A percentile compares a stretch with the other conserved stretches of the same genome.
phyloP scores from a whole-genome alignment of 2,113 vertebrate species.

The Gopherus evgoodei region DNA sequence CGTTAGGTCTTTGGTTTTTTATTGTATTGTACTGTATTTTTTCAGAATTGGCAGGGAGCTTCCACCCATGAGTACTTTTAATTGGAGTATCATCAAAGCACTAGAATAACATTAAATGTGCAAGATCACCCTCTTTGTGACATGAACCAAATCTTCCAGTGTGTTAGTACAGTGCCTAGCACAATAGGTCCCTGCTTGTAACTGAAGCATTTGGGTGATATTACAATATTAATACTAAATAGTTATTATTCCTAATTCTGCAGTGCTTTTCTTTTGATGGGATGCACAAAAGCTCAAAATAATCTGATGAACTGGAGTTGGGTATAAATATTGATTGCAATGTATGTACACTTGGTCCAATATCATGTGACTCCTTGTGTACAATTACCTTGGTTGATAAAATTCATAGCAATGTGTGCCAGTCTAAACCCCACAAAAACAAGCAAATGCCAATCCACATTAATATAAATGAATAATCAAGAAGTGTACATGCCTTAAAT shows the following conservation, averaged over 20 bases:
- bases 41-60: neutral
- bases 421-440: neutral
- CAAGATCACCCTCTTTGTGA: constrained; percentile 15
- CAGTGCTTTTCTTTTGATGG: neutral
- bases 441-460: neutral
- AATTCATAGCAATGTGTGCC: neutral
- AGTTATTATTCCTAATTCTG: neutral
- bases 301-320: neutral
- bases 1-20: rapidly evolving
- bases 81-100: neutral
- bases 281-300: neutral
- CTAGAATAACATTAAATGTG: neutral
- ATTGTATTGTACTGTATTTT: neutral
- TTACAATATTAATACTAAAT: constrained; percentile 5
- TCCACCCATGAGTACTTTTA: neutral
- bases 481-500: neutral
- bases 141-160: neutral
- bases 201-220: neutral
- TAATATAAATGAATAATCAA: neutral
- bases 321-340: neutral
- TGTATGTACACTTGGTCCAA: neutral
- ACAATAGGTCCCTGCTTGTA: neutral
- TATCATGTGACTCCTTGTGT: neutral
- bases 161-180: neutral
- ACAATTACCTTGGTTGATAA: neutral